phyloP scores from a whole-genome alignment of 2,113 vertebrate genomes.

The Tinamus guttatus region DNA sequence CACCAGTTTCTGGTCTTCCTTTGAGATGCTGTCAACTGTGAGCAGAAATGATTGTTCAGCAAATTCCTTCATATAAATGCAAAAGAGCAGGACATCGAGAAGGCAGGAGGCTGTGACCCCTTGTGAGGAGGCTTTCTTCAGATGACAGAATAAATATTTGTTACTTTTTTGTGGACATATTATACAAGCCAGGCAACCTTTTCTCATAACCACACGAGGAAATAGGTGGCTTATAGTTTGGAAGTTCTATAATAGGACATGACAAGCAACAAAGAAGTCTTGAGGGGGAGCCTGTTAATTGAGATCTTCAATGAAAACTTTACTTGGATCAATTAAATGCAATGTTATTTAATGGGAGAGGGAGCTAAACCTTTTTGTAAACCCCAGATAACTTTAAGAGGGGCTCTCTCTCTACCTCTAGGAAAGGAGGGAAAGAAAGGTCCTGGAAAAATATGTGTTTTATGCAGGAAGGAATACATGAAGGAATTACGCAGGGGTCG shows the following conservation, averaged over 20 bases:
- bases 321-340: background rate
- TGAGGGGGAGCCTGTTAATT: background rate
- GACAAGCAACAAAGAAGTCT: background rate
- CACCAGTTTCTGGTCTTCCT: background rate
- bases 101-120: fast-evolving
- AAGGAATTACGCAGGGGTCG: too few species aligned
- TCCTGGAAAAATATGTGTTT: background rate
- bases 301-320: background rate
- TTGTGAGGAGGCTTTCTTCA: background rate
- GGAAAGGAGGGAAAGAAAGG: background rate
- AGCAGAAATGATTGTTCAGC: background rate
- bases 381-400: background rate
- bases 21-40: background rate
- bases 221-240: background rate
- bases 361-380: background rate
- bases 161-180: background rate
- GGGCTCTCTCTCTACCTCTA: background rate
- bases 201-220: background rate
- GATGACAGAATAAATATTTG: background rate
- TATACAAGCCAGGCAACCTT: background rate
- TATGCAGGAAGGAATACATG: background rate
- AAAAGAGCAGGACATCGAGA: fast-evolving
- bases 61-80: background rate
- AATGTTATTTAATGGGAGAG: background rate
- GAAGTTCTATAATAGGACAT: background rate